phyloP scores from a whole-genome alignment of 2,888 invertebrate genomes.

The Julus scandinavius region DNA sequence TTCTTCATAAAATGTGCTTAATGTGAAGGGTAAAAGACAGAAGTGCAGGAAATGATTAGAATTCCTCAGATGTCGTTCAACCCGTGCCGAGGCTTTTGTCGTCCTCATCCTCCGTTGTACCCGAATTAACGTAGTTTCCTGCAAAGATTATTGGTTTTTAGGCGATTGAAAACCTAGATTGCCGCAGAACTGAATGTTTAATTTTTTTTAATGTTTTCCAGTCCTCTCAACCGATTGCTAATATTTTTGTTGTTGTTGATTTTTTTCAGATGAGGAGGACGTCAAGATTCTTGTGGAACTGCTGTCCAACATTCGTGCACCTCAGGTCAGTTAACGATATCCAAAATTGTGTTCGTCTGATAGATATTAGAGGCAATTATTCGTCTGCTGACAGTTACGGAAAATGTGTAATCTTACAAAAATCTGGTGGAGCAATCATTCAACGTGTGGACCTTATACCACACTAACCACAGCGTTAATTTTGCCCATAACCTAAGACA shows the following conservation, averaged over 20 bases:
- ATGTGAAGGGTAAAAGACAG: neutral
- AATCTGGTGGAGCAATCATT: no score
- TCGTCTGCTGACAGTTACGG: neutral
- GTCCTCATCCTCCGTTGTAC: no score
- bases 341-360: neutral
- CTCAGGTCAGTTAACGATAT: constrained; percentile 58
- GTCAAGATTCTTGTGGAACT: constrained; percentile 55
- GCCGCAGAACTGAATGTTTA: no score
- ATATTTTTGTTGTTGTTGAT: neutral
- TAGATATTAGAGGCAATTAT: neutral
- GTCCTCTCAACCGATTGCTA: neutral
- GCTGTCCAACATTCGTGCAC: constrained; percentile 58
- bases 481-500: no score
- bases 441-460: no score
- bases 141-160: neutral
- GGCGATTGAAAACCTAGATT: neutral
- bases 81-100: neutral
- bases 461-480: no score
- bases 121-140: neutral
- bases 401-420: neutral
- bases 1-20: neutral
- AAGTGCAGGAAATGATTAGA: neutral
- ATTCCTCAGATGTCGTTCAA: neutral
- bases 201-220: neutral
- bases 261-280: constrained; percentile 56